A percentile compares a stretch with the other conserved stretches of the same genome.
Evolutionary conservation across 2,113 vertebrate genomes (phyloP).

Genomic region (Sorex araneus): DNA sequence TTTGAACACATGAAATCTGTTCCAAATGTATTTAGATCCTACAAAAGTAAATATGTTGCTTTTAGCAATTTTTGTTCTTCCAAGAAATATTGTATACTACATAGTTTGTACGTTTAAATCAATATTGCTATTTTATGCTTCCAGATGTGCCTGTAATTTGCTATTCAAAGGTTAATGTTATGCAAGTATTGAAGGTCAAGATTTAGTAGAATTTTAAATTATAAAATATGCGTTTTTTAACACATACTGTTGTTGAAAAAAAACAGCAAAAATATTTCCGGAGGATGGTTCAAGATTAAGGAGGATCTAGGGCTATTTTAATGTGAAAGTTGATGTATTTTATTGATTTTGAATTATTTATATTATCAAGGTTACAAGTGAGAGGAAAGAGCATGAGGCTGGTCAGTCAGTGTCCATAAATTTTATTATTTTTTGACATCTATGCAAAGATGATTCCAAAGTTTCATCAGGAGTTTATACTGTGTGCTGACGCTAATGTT

Average conservation of each 20-base stretch:
- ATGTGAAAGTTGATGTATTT: constrained; percentile 48
- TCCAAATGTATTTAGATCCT: constrained; percentile 81
- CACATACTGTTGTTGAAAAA: constrained; percentile 48
- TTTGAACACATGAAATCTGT: constrained; percentile 81
- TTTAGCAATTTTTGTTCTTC: constrained; percentile 78
- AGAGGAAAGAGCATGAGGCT: not conserved
- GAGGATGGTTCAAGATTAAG: constrained; percentile 32
- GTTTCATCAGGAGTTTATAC: not conserved
- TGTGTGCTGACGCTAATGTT: not conserved
- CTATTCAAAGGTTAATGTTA: constrained; percentile 80
- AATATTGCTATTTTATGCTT: constrained; percentile 72
- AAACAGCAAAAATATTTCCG: constrained; percentile 52
- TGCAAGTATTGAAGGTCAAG: constrained; percentile 79
- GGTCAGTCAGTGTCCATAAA: not conserved
- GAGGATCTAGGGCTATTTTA: constrained; percentile 61
- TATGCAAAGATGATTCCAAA: not conserved
- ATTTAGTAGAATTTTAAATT: constrained; percentile 73
- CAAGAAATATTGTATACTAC: constrained; percentile 51
- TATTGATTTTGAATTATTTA: constrained; percentile 72
- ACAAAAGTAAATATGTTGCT: constrained; percentile 83
- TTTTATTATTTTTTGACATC: not conserved
- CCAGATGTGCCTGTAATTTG: constrained; percentile 63
- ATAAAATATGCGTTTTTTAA: constrained; percentile 69
- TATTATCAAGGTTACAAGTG: constrained; percentile 9
- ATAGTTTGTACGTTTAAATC: constrained; percentile 71